Base-by-base conservation (phyloP, 2,888 invertebrate species). In the Terebella lapidaria region DNA sequence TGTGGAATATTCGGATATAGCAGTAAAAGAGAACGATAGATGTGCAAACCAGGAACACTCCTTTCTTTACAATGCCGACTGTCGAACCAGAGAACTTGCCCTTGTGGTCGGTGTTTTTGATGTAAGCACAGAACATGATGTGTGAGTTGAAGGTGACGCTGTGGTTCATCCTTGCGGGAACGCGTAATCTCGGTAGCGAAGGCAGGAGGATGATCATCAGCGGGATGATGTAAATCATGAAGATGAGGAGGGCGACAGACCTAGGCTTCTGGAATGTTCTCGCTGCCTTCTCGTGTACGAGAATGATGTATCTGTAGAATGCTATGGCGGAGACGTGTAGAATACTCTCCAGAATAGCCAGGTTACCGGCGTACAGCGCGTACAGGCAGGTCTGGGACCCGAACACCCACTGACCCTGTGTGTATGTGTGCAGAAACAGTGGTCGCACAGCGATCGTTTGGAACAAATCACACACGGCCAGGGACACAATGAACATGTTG, bases 91-190 rank as follows among this genome's bases (percentile, higher is more conserved):
- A 20, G 24, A 49, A 10, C 3, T 24, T 29, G n/a, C 26, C 24
- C 20, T 58, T 25, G 59, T 54, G 60, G 10, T 56, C 60, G n/a
- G 58, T 46, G 27, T 61, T 57, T 15, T 35, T 30, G 22, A 60
- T 62, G 30, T 57, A 60, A 26, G 62, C 60, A 49, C 65, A 65
- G 58, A 65, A 65, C 65, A 65, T 65, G 55, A 65, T 65, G n/a
- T 53, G 55, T 15, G 45, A 53, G 55, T 65, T 63, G 60, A 65
- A 65, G 30, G 58, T 46, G 24, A 65, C 58, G 26, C 63, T 52
- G 20, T 47, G 54, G 22, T 28, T 51, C 2, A 30, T n/a, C 20
- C 56, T 30, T 27, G 28, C n/a, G 29, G 25, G 25, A 1, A 22
- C 2, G 25, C 10, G 20, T 24, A 55, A 20, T 2, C 56, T 46